Conservation (phyloP, 2,797 vertebrate species). For the Anguilla pacifica region DNA sequence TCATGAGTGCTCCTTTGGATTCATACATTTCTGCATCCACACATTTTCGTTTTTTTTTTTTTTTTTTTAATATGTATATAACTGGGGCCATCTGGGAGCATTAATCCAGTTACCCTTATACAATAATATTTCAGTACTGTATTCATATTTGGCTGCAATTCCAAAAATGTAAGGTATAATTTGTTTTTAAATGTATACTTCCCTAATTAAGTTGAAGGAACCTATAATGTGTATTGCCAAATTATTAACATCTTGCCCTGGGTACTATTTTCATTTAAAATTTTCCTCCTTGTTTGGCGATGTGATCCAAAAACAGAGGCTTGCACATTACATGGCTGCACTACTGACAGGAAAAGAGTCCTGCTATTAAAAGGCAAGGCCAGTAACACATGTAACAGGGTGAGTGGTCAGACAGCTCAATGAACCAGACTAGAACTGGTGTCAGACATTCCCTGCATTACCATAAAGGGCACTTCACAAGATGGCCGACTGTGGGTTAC, state of each 20-base stretch:
- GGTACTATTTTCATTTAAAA: neutral
- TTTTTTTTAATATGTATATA: too few relatives aligned
- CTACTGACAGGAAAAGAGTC: neutral
- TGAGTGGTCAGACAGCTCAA: neutral
- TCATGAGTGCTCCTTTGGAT: neutral
- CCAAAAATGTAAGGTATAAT: neutral
- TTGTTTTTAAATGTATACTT: neutral
- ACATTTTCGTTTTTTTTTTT: neutral
- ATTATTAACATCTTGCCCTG: neutral
- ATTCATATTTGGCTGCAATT: neutral
- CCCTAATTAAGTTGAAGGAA: neutral
- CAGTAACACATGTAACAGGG: neutral
- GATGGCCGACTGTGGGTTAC: neutral
- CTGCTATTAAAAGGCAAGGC: neutral
- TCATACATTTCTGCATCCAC: neutral
- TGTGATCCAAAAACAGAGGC: neutral
- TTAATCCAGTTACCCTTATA: neutral
- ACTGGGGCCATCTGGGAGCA: neutral
- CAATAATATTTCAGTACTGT: neutral
- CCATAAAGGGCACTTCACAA: neutral
- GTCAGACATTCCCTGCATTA: neutral
- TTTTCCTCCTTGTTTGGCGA: neutral
- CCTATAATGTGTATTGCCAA: neutral
- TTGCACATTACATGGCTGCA: neutral
- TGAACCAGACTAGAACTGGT: slow-evolving; percentile 5